These are phyloP conservation scores for Podilymbus podiceps DNA, from an alignment of 2,113 vertebrate genomes.

Conservation along the genomic window DNA sequence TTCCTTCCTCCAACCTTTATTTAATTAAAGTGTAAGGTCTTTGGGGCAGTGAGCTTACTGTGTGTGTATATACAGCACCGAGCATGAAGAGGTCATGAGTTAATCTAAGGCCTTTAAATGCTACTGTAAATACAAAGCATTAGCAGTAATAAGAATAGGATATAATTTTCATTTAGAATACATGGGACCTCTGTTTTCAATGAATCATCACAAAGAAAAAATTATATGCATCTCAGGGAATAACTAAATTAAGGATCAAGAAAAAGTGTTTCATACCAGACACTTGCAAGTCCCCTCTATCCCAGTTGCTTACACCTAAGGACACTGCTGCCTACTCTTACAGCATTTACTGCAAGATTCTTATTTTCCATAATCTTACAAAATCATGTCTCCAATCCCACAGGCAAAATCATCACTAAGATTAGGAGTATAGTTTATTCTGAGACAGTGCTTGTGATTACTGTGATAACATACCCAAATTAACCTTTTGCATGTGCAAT, in stretches of 20 bases:
- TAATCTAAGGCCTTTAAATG: slow-evolving; percentile 23
- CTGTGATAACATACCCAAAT: background rate
- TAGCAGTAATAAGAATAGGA: slow-evolving; percentile 16
- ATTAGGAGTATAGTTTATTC: background rate
- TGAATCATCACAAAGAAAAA: slow-evolving; percentile 9
- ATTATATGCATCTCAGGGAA: background rate
- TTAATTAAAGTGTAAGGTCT: slow-evolving; percentile 56
- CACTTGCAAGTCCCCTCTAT: background rate
- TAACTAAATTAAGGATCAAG: slow-evolving; percentile 12
- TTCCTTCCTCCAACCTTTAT: slow-evolving; percentile 60
- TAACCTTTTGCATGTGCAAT: slow-evolving; percentile 38
- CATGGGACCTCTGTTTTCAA: background rate
- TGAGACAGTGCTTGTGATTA: background rate
- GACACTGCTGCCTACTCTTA: background rate
- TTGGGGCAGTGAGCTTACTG: slow-evolving; percentile 31
- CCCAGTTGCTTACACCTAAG: background rate
- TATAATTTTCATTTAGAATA: slow-evolving; percentile 37
- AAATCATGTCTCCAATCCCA: background rate
- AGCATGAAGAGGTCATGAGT: background rate
- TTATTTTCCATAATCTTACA: background rate
- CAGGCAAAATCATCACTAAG: background rate
- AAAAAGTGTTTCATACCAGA: background rate
- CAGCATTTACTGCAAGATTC: background rate
- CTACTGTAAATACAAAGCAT: slow-evolving; percentile 13
- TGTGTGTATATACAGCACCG: background rate